phyloP scores from a whole-genome alignment of 1,140 invertebrate genomes.

The Drosophila guanche region DNA sequence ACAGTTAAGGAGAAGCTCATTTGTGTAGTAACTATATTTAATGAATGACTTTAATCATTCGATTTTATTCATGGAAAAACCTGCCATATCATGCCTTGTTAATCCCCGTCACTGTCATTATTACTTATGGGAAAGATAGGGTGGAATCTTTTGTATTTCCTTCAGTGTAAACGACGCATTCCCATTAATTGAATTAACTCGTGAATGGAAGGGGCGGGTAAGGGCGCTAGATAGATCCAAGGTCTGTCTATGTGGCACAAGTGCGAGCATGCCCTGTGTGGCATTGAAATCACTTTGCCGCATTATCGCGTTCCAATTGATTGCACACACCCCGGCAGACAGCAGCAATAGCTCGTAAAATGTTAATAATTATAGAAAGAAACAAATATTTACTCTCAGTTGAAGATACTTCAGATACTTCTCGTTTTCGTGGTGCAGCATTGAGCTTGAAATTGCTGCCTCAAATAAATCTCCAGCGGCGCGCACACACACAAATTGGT shows the following conservation, averaged over 20 bases:
- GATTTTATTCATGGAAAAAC: no score
- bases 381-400: constrained; percentile 8
- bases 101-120: no score
- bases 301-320: constrained; percentile 56
- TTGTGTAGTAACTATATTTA: no score
- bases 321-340: constrained; percentile 28
- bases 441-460: constrained; percentile 48
- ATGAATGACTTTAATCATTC: no score
- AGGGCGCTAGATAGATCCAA: constrained; percentile 6
- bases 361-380: constrained; percentile 45
- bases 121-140: no score
- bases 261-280: background rate
- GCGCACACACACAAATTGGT: constrained; percentile 56
- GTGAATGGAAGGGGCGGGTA: background rate
- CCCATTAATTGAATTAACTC: constrained; percentile 47
- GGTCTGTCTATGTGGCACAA: constrained; percentile 1
- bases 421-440: constrained; percentile 7
- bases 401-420: background rate
- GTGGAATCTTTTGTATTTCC: constrained; percentile 1
- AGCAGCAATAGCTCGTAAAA: constrained; percentile 21
- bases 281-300: constrained; percentile 40
- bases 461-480: constrained; percentile 42
- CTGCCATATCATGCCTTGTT: no score
- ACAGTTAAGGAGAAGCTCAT: no score
- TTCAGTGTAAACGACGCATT: constrained; percentile 20